These are phyloP conservation scores for Apotomis capreana DNA, from an alignment of 2,888 invertebrate genomes.

Conservation along the genomic window DNA sequence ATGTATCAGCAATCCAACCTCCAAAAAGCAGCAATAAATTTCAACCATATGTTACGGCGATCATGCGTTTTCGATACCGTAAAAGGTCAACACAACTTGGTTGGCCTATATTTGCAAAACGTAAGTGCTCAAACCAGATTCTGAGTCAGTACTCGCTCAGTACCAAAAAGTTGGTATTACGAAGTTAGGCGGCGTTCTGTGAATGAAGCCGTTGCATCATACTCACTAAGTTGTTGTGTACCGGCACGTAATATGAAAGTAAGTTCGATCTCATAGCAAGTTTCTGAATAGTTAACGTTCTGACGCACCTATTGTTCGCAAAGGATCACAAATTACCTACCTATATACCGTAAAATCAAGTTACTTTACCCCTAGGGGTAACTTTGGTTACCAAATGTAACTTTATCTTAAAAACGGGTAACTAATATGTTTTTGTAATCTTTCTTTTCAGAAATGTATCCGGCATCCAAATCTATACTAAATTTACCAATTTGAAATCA, in stretches of 20 bases:
- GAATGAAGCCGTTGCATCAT: slow-evolving; percentile 33
- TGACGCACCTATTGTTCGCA: not conserved
- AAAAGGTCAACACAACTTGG: slow-evolving; percentile 61
- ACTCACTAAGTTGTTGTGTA: slow-evolving; percentile 18
- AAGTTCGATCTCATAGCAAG: not conserved
- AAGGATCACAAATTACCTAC: not conserved
- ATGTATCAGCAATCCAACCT: too few species aligned
- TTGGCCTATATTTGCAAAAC: slow-evolving; percentile 59
- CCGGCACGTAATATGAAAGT: slow-evolving; percentile 5
- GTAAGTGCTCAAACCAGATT: slow-evolving; percentile 59
- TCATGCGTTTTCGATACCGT: slow-evolving; percentile 53
- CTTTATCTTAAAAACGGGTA: too few species aligned
- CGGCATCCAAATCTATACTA: too few species aligned
- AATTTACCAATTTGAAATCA: too few species aligned
- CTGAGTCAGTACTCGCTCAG: slow-evolving; percentile 60
- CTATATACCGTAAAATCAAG: too few species aligned
- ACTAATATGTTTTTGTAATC: too few species aligned
- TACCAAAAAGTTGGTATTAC: slow-evolving; percentile 51
- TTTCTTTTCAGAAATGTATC: too few species aligned
- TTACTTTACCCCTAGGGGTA: too few species aligned
- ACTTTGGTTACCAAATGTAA: too few species aligned
- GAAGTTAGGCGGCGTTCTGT: slow-evolving; percentile 37
- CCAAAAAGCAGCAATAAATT: slow-evolving; percentile 42
- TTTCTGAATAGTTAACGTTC: slow-evolving; percentile 1
- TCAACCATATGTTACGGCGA: slow-evolving; percentile 50